A percentile compares a stretch with the other conserved stretches of the same genome.
Conservation (phyloP, 2,113 vertebrate species). For the Myiozetetes cayanensis region DNA sequence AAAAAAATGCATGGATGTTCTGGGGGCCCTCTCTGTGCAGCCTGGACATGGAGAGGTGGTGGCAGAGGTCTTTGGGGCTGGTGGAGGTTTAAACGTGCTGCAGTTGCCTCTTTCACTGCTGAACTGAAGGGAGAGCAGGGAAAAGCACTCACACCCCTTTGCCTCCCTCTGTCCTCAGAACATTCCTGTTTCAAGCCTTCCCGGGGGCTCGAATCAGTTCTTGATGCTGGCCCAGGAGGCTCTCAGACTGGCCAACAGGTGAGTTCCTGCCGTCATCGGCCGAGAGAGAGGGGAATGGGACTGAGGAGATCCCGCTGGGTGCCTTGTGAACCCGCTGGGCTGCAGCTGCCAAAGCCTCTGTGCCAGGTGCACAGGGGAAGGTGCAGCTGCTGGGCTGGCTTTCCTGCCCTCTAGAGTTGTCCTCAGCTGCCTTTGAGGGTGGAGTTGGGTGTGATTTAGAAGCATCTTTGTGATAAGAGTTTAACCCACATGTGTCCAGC, state of each 20-base stretch:
- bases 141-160: not conserved
- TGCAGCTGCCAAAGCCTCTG: not conserved
- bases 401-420: not conserved
- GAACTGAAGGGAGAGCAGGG: not conserved
- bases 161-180: constrained; percentile 61
- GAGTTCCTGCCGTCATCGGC: not conserved
- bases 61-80: not conserved
- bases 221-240: constrained; percentile 80
- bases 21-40: not conserved
- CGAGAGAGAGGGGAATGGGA: not conserved
- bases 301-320: not conserved
- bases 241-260: constrained; percentile 81
- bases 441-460: not conserved
- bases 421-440: not conserved
- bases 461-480: not conserved
- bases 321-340: not conserved
- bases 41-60: not conserved
- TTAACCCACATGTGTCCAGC: not conserved
- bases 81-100: rapidly evolving
- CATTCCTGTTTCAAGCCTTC: constrained; percentile 65
- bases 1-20: not conserved
- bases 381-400: not conserved
- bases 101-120: not conserved
- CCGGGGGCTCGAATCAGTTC: constrained; percentile 49
- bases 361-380: not conserved